phyloP scores from a whole-genome alignment of 2,888 invertebrate species.

The Cosmorhoe ocellata region DNA sequence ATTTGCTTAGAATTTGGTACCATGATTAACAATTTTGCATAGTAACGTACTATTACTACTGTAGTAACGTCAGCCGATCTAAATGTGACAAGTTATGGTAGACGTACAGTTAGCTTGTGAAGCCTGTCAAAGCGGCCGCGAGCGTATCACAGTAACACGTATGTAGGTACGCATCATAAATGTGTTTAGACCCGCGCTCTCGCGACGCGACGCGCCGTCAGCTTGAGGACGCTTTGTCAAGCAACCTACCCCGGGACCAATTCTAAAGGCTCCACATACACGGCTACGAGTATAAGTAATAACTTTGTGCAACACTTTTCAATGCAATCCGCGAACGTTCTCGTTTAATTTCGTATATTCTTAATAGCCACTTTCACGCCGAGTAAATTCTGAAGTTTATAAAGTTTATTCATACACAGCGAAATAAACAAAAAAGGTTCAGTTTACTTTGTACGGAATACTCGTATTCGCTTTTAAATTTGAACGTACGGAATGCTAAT shows the following conservation, averaged over 20 bases:
- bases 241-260: conserved; percentile 30
- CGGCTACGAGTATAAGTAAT: conserved; percentile 21
- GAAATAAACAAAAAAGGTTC: no score
- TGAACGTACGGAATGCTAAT: no score
- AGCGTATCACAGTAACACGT: conserved; percentile 7
- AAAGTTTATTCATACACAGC: no score
- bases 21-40: no score
- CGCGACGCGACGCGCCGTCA: conserved; percentile 48
- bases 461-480: no score
- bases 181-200: conserved; percentile 24
- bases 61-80: no score
- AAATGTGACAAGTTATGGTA: no score
- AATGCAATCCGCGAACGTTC: conserved; percentile 11
- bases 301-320: conserved; percentile 18
- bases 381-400: not conserved
- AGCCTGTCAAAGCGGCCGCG: not conserved
- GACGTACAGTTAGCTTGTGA: not conserved
- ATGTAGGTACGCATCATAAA: conserved; percentile 6
- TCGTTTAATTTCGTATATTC: conserved; percentile 7
- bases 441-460: no score
- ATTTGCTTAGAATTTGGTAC: no score
- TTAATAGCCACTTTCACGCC: conserved; percentile 11
- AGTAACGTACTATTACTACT: no score
- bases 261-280: conserved; percentile 19
- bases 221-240: conserved; percentile 69